These are phyloP conservation scores for Apodemus speciosus DNA, from an alignment of 2,113 vertebrate genomes.

Conservation along the genomic window DNA sequence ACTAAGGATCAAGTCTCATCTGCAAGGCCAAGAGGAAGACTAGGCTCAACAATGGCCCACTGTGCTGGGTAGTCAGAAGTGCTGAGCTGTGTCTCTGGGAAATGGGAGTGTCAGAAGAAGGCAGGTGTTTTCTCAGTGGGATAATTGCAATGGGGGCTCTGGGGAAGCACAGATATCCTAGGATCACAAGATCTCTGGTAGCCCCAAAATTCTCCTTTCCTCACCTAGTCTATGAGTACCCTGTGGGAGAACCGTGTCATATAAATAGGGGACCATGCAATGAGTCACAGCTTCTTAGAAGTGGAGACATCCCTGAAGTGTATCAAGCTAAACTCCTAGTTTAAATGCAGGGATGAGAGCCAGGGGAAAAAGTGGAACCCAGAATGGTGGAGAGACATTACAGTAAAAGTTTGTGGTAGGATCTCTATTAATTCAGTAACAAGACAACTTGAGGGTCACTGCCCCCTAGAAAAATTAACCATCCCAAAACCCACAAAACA, in stretches of 20 bases:
- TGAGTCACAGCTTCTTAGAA: constrained; percentile 51
- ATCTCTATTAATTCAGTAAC: background rate
- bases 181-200: constrained; percentile 22
- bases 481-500: no score
- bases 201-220: constrained; percentile 30
- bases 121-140: constrained; percentile 63
- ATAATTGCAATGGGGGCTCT: constrained; percentile 73
- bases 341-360: background rate
- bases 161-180: constrained; percentile 48
- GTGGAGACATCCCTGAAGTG: constrained; percentile 27
- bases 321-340: constrained; percentile 6
- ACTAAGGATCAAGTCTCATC: background rate
- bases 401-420: background rate
- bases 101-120: constrained; percentile 59
- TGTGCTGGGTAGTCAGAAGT: background rate
- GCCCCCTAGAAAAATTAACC: no score
- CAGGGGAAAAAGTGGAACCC: background rate
- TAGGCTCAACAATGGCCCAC: background rate
- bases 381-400: background rate
- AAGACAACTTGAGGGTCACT: background rate
- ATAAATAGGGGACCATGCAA: constrained; percentile 36
- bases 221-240: background rate
- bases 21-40: background rate
- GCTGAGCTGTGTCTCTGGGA: constrained; percentile 12
- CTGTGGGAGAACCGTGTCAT: background rate